phyloP scores from a whole-genome alignment of 2,113 vertebrate genomes.

The Pelvicachromis taeniatus region DNA sequence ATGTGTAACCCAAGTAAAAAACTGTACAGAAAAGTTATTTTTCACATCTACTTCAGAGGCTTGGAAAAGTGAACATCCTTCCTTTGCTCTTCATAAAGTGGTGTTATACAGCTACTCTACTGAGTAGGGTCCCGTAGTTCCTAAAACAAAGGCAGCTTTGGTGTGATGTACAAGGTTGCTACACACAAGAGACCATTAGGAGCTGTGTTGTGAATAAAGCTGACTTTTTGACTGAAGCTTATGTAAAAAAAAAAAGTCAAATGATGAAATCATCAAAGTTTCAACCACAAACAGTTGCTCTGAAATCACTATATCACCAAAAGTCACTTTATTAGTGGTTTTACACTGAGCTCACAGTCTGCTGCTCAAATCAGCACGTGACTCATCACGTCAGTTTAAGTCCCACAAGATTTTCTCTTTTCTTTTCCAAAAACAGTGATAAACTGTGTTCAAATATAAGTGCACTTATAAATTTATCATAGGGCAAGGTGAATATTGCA shows the following conservation, averaged over 20 bases:
- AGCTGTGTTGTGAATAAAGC: not conserved
- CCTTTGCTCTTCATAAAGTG: not conserved
- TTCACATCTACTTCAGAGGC: not conserved
- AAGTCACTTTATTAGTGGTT: not conserved
- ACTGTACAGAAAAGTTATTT: not conserved
- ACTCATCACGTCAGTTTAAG: not conserved
- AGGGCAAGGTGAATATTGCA: not conserved
- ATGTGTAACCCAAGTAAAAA: not conserved
- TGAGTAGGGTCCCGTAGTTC: not conserved
- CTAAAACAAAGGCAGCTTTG: not conserved
- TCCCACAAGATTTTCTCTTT: rapidly evolving
- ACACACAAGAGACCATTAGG: not conserved
- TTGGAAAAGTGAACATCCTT: not conserved
- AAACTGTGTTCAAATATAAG: not conserved
- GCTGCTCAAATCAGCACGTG: not conserved
- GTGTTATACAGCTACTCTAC: not conserved
- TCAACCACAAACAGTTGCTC: not conserved
- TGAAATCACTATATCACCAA: not conserved
- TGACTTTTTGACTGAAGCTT: not conserved
- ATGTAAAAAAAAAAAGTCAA: not conserved
- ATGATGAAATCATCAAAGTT: not conserved
- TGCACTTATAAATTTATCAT: not conserved
- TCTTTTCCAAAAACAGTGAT: not conserved
- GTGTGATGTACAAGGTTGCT: not conserved
- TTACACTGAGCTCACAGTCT: not conserved